Base-by-base conservation (phyloP, 2,113 vertebrate species). In the Litocranius walleri region DNA sequence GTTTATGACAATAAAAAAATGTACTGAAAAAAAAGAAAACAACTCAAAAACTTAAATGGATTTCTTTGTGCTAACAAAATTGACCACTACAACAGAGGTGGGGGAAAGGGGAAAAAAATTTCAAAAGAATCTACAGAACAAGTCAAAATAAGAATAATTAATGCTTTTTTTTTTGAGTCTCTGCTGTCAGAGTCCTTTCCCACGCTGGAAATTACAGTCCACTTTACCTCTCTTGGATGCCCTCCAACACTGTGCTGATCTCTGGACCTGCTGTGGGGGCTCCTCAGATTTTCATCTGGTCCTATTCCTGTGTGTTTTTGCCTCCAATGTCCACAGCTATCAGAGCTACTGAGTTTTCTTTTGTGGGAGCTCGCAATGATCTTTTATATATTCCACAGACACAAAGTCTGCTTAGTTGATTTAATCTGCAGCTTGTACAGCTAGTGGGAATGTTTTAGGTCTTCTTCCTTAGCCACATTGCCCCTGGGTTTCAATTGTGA, bases 61-160 rank as follows among this genome's bases (percentile, higher is more conserved):
- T 71, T 71, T 71, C 17, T 36, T 71, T 12, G 5, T 36, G 17
- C 9, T n/a, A 71, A 71, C 21, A 71, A 71, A 36, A 71, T 71
- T 0, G 0, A 71, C 5, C n/a, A 36, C 9, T 71, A 11, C 9
- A 71, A 71, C n/a, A 36, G 9, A 36, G n/a, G 29, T 11, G 4
- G n/a, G 8, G n/a, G 64, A 5, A 10, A 36, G 19, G 64, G 0
- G 3, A 36, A 67, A 67, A 36, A 3, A 36, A 9, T 3, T 19
- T 4, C 64, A 71, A 67, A 71, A 71, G n/a, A 71, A 36, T 71
- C n/a, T 12, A 36, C n/a, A 71, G 64, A 71, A 71, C 17, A 36
- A 71, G n/a, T 71, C 9, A 36, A 71, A 71, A 67, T 64, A 17
- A 11, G n/a, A 36, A 71, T 71, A 71, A 71, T 23, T 36, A 36